Evolutionary conservation across 2,113 vertebrate species (phyloP).

Genomic region (Hypomesus transpacificus): DNA sequence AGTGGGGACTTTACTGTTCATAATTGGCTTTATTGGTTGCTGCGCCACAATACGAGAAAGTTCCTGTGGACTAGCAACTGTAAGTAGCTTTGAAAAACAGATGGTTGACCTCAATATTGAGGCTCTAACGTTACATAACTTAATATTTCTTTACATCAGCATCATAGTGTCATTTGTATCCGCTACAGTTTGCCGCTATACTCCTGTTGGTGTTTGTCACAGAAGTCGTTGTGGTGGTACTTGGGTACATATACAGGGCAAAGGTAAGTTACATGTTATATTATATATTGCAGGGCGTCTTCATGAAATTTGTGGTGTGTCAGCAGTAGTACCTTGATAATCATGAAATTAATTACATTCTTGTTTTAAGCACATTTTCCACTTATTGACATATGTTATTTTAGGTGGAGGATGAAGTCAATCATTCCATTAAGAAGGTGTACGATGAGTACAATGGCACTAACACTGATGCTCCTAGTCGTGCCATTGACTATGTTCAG

Average conservation of each 20-base stretch:
- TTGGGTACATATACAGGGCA: slow-evolving; percentile 96
- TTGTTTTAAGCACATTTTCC: not conserved
- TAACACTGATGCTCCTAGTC: slow-evolving; percentile 89
- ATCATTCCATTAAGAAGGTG: slow-evolving; percentile 90
- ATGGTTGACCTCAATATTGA: too few relatives aligned
- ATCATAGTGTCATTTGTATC: slow-evolving; percentile 24
- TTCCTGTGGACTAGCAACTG: slow-evolving; percentile 89
- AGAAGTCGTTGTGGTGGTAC: slow-evolving; percentile 93
- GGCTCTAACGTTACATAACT: too few relatives aligned
- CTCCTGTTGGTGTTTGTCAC: slow-evolving; percentile 94
- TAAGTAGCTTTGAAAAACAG: slow-evolving; percentile 60
- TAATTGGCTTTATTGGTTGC: slow-evolving; percentile 94
- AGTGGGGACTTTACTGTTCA: slow-evolving; percentile 90
- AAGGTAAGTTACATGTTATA: slow-evolving; percentile 75
- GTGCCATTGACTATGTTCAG: slow-evolving; percentile 97
- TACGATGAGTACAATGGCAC: slow-evolving; percentile 93
- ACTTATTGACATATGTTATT: slow-evolving; percentile 9
- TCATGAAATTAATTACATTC: too few relatives aligned
- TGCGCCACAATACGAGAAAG: slow-evolving; percentile 95
- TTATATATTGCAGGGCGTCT: too few relatives aligned
- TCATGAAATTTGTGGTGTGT: too few relatives aligned
- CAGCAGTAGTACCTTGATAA: too few relatives aligned
- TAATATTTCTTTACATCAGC: not conserved
- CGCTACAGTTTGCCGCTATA: slow-evolving; percentile 91
- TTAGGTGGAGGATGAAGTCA: slow-evolving; percentile 92